Percentiles rank a stretch among this genome's conserved stretches.
phyloP scores from a whole-genome alignment of 2,888 invertebrate species.

The Halocaridina rubra region DNA sequence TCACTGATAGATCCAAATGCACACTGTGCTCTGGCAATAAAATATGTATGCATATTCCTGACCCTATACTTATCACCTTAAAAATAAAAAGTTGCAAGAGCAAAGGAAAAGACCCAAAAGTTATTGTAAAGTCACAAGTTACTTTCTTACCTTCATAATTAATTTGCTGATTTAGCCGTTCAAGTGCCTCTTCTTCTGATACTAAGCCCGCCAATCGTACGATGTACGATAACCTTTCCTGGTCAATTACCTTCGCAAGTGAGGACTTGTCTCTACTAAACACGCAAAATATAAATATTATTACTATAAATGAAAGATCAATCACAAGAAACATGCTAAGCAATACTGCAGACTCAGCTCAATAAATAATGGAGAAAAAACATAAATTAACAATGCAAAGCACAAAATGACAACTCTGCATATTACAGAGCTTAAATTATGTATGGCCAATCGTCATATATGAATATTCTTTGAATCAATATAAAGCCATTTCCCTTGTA shows the following conservation, averaged over 20 bases:
- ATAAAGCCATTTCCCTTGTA: too few relatives aligned
- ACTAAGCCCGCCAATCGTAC: conserved; percentile 54
- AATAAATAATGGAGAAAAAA: not conserved
- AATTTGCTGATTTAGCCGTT: conserved; percentile 50
- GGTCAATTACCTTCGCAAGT: conserved; percentile 30
- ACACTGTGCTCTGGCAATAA: not conserved
- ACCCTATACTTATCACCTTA: not conserved
- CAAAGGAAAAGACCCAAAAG: not conserved
- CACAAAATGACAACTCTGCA: too few relatives aligned
- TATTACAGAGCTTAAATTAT: too few relatives aligned
- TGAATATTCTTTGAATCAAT: too few relatives aligned
- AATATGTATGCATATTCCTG: not conserved
- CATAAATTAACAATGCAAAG: not conserved
- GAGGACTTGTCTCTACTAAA: conserved; percentile 52
- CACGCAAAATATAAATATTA: too few relatives aligned
- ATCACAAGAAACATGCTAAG: too few relatives aligned
- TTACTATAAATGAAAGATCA: too few relatives aligned
- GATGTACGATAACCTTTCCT: conserved; percentile 30
- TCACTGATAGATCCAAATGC: not conserved
- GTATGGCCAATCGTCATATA: too few relatives aligned
- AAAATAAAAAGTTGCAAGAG: not conserved
- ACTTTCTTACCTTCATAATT: conserved; percentile 51
- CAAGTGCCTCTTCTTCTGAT: conserved; percentile 48
- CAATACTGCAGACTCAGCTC: not conserved
- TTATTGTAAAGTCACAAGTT: not conserved